Percentiles rank a stretch among this genome's conserved stretches.
These are phyloP conservation scores for Macrophya annulata DNA, from an alignment of 2,888 invertebrate species.

Conservation along the genomic window DNA sequence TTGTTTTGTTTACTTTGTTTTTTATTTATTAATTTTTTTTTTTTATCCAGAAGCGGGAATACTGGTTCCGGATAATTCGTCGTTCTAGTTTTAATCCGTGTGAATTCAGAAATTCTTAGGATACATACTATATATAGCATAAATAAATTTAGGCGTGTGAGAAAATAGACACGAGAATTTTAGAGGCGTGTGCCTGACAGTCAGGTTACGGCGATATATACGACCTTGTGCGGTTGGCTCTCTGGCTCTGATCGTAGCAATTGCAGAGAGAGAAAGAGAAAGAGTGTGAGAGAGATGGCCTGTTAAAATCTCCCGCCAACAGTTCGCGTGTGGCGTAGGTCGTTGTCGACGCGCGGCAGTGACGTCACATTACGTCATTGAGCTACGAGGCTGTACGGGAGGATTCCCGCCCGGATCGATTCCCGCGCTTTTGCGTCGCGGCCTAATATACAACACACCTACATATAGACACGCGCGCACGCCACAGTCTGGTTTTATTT, in stretches of 20 bases:
- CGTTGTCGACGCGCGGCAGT: constrained; percentile 36
- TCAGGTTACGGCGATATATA: not conserved
- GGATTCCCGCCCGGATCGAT: constrained; percentile 33
- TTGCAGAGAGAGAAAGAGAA: constrained; percentile 20
- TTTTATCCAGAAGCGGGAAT: too few relatives aligned
- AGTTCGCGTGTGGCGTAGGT: constrained; percentile 46
- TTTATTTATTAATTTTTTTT: too few relatives aligned
- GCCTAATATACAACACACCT: not conserved
- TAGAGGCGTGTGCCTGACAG: not conserved
- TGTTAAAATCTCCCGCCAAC: constrained; percentile 50
- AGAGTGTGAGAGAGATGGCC: constrained; percentile 45
- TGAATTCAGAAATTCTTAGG: not conserved
- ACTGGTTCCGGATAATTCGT: too few relatives aligned
- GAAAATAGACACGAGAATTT: not conserved
- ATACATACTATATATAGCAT: too few relatives aligned
- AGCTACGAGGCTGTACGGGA: constrained; percentile 10
- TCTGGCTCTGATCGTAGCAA: constrained; percentile 33
- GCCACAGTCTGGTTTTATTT: not conserved
- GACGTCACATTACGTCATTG: constrained; percentile 50
- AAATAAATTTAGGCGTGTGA: not conserved
- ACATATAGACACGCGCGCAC: not conserved
- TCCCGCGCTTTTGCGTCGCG: constrained; percentile 53
- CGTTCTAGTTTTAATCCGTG: not conserved
- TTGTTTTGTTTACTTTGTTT: too few relatives aligned
- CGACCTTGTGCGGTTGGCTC: constrained; percentile 29